A percentile compares a stretch with the other conserved stretches of the same genome.
Evolutionary conservation across 1,140 invertebrate genomes (phyloP).

Genomic region (Helicoverpa zea): DNA sequence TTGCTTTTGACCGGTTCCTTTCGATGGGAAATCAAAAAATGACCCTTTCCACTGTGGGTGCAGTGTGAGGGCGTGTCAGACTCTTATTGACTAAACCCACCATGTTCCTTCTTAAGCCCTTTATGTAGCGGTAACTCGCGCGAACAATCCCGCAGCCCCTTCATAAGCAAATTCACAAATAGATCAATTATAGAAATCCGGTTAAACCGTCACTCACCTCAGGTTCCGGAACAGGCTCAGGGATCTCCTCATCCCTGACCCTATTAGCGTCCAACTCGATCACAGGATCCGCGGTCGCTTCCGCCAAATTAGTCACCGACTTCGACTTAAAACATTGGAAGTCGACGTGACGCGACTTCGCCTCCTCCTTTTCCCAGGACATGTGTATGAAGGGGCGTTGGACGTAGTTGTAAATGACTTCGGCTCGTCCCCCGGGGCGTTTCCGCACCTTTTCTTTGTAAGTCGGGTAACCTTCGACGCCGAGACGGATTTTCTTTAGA

Average conservation of each 20-base stretch:
- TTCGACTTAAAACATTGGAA: constrained; percentile 99
- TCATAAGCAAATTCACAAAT: too few species aligned
- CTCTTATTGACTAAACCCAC: too few species aligned
- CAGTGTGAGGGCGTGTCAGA: too few species aligned
- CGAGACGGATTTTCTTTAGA: constrained; percentile 99
- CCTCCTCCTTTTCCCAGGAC: constrained; percentile 99
- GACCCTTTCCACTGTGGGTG: too few species aligned
- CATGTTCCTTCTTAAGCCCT: too few species aligned
- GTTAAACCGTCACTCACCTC: constrained; percentile 14
- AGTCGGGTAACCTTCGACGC: constrained; percentile 99
- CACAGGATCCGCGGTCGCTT: constrained; percentile 95
- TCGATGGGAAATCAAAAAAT: too few species aligned
- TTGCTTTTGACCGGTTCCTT: too few species aligned
- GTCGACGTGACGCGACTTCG: constrained; percentile 99
- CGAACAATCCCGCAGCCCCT: too few species aligned
- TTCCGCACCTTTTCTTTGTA: constrained; percentile 99
- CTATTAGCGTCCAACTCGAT: constrained; percentile 75
- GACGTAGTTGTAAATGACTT: constrained; percentile 99
- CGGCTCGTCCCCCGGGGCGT: constrained; percentile 95
- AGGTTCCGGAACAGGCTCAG: constrained; percentile 58
- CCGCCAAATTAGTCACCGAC: constrained; percentile 96
- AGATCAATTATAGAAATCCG: too few species aligned
- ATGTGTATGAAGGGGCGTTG: constrained; percentile 99
- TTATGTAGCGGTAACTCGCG: too few species aligned
- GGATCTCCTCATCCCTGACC: constrained; percentile 63